Base-by-base conservation (phyloP, 2,797 vertebrate genomes). In the Lepus oiostolus region DNA sequence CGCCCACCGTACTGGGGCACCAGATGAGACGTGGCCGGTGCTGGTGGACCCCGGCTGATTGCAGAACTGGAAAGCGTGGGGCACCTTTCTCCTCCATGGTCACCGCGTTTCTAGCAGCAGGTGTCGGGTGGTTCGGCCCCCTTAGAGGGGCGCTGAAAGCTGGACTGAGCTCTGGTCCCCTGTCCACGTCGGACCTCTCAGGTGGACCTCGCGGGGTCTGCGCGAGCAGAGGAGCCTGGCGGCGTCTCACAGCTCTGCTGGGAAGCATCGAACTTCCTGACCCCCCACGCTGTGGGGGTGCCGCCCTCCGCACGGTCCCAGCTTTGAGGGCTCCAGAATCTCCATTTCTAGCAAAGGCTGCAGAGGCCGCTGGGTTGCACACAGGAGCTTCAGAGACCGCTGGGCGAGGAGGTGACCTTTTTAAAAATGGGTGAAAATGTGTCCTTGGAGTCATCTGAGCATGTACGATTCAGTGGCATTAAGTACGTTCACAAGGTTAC, bases 251-350 rank as follows among this genome's bases (percentile, higher is more conserved):
- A 26, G 72, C 38, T 81, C 17, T 1, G 24, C 0, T 54, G 81
- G 65, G 72, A 85, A 89, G 30, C 4, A 4, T 30, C 12, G 6
- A 12, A 19, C 62, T 63, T 67, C 54, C 54, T 77, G 68, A 58
- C 42, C 30, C 67, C 19, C 1, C 13, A 0, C 0, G 10, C 3
- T 1, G 19, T 10, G 21, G 22, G 22, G 2, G 30, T 10, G 19
- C 16, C 4, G 16, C 22, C 13, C 50, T 80, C 65, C 26, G 14
- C 1, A 4, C 58, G 35, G 28, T 30, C 52, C 38, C 4, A 3
- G 24, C 58, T 58, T 85, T 30, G 2, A 16, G 70, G 50, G 12
- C 65, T 24, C 5, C 76, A 35, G 35, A 35, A 35, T 35, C 35
- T 22, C 72, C 89, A 5, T 16, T 7, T 16, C 70, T 32, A 35